Conservation (phyloP, 2,113 vertebrate genomes). For the Elephantulus edwardii region DNA sequence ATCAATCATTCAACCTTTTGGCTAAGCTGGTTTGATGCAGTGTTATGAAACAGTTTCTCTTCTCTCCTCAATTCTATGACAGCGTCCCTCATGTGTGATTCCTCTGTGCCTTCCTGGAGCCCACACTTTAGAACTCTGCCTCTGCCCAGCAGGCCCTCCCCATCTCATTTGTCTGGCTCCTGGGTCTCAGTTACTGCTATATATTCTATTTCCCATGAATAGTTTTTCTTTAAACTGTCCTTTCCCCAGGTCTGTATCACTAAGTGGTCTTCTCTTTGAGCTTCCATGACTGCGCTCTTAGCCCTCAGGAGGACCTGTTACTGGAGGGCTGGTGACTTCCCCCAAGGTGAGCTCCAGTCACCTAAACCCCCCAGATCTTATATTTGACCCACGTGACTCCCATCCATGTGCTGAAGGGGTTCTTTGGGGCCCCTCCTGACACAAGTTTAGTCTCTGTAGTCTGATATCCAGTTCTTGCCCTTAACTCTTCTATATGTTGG, state of each 20-base stretch:
- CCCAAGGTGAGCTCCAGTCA: not conserved
- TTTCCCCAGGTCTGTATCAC: not conserved
- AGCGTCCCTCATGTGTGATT: not conserved
- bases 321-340: not conserved
- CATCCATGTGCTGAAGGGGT: not conserved
- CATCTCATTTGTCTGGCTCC: not conserved
- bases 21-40: not conserved
- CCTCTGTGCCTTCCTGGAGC: not conserved
- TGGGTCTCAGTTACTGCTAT: not conserved
- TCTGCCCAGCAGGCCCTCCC: not conserved
- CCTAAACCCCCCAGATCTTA: not conserved
- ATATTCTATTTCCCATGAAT: not conserved
- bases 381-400: not conserved
- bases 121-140: not conserved
- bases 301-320: not conserved
- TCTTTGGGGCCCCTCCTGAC: not conserved
- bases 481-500: not conserved
- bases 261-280: not conserved
- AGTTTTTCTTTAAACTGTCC: not conserved
- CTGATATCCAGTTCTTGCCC: not conserved
- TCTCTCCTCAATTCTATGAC: not conserved
- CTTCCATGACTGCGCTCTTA: not conserved
- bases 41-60: constrained; percentile 1
- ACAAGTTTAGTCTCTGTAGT: not conserved
- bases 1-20: not conserved